A percentile compares a stretch with the other conserved stretches of the same genome.
phyloP scores from a whole-genome alignment of 2,797 vertebrate genomes.

The Dendrocincla fuliginosa region DNA sequence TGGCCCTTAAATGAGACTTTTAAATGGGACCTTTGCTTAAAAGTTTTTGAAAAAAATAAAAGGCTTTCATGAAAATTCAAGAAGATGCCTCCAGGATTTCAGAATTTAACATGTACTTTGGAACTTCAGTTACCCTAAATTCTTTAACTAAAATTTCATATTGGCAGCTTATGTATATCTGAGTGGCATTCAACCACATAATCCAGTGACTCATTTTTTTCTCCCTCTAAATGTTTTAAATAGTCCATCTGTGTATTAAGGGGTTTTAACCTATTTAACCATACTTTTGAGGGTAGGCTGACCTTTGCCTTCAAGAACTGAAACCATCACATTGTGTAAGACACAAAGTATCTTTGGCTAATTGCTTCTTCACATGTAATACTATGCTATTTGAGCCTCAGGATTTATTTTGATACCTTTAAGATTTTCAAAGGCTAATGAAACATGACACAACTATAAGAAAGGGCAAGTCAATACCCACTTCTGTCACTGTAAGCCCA shows the following conservation, averaged over 20 bases:
- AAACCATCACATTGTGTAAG: neutral
- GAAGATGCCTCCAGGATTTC: neutral
- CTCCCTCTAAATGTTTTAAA: neutral
- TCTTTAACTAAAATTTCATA: neutral
- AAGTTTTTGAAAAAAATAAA: neutral
- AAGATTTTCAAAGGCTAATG: constrained; percentile 4
- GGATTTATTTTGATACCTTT: neutral
- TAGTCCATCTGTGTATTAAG: neutral
- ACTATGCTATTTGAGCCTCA: neutral
- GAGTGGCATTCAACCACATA: neutral
- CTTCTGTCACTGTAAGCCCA: neutral
- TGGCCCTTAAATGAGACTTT: neutral
- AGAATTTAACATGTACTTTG: neutral
- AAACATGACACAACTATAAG: neutral
- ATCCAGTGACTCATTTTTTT: neutral
- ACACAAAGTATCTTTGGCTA: neutral
- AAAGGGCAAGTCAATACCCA: constrained; percentile 6
- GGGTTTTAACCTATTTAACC: neutral
- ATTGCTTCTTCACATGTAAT: neutral
- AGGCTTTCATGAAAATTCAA: neutral
- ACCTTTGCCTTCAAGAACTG: neutral
- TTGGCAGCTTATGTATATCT: neutral
- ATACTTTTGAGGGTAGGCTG: neutral
- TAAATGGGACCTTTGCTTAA: neutral
- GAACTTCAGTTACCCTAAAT: neutral